Conservation (phyloP, 2,797 vertebrate species). For the Syngnathus acus region DNA sequence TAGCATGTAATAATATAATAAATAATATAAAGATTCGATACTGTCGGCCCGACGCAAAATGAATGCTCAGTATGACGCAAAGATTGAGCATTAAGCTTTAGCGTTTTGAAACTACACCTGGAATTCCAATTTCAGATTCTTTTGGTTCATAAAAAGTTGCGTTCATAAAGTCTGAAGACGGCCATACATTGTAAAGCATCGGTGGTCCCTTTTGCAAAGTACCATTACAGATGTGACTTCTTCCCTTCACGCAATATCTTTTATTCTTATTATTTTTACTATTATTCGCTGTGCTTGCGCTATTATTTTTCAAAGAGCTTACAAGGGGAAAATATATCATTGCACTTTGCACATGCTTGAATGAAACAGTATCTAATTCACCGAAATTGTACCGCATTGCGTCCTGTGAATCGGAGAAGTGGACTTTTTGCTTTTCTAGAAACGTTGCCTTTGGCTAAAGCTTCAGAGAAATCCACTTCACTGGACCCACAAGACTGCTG, state of each 20-base stretch:
- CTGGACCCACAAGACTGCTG: conserved; percentile 23
- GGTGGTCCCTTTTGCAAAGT: conserved; percentile 56
- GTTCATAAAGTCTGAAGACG: conserved; percentile 41
- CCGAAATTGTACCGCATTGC: conserved; percentile 7
- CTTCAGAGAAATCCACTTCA: conserved; percentile 17
- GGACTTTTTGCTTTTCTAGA: conserved; percentile 16
- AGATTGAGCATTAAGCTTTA: neutral
- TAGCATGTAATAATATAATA: too few relatives aligned
- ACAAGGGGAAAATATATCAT: neutral
- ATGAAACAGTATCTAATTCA: conserved; percentile 12
- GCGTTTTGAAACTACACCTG: conserved; percentile 30
- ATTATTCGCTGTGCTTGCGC: neutral
- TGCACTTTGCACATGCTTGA: neutral
- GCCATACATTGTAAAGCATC: conserved; percentile 48
- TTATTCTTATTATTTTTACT: neutral
- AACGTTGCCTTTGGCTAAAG: conserved; percentile 10
- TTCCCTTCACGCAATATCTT: neutral
- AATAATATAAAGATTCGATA: too few relatives aligned
- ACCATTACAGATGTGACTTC: conserved; percentile 58
- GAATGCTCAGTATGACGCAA: too few relatives aligned
- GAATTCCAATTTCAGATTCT: conserved; percentile 23
- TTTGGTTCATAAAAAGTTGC: conserved; percentile 32
- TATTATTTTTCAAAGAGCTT: neutral
- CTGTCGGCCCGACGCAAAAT: too few relatives aligned
- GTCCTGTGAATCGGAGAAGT: conserved; percentile 4